Evolutionary conservation across 2,888 invertebrate species (phyloP), one percentile per base, ranked within the genome.

Genomic region (Cyrtodaria siliqua): DNA sequence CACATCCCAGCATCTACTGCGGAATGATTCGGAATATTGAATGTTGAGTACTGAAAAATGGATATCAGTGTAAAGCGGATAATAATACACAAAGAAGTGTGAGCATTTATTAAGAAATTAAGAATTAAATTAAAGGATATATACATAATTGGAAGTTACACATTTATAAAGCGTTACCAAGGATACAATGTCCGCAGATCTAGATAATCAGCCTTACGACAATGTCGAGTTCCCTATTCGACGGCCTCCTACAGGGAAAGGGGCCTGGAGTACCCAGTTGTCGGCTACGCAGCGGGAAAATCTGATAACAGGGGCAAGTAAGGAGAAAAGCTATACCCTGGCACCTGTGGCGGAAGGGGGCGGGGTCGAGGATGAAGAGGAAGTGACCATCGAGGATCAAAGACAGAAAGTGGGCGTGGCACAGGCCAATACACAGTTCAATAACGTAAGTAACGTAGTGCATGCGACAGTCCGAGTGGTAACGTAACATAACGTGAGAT

Each of bases 161-260:
- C 33, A 33, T 8, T 8, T 33, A 33, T 12, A 8, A 8, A 33
- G 33, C 33, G 6, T 4, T 33, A 33, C 6, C 12, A 4, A 4
- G 33, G 33, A 44, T 44, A 44, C 44, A 20, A 80, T 80, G 80
- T 80, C 80, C n/a, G 70, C 80, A 18, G 80, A 80, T n/a, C 38
- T 89, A 75, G 89, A 89, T 77, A 82, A 86, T 18, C 86, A 86
- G 26, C 89, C 90, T 12, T 90, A 90, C 62, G 90, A 90, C 76
- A 90, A 90, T 71, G 90, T 90, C 69, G 90, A 90, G 74, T 90
- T 90, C 70, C 90, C 90, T 0, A 73, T 89, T 26, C 77, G 87
- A 42, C 82, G 86, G 23, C 85, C 86, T 1, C 79, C 64, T 8
- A 79, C 78, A 6, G 86, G 83, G 6, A 79, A 85, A 9, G 80